Evolutionary conservation across 2,888 invertebrate species (phyloP), one percentile per base, ranked within the genome.

Genomic region (Leucophenga maculata): DNA sequence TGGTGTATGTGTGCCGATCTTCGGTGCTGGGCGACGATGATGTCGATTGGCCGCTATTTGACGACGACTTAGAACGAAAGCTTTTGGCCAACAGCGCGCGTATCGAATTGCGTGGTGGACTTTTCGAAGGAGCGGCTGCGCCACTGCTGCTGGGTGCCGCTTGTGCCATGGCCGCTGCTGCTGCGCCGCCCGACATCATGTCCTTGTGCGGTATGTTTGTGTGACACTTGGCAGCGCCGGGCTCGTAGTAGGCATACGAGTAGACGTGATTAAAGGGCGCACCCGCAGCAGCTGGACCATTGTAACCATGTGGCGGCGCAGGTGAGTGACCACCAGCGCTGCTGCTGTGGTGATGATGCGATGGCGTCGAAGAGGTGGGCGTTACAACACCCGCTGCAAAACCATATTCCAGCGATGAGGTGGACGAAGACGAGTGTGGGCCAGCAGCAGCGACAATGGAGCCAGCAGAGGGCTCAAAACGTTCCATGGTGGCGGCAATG

Each of bases 241-340:
- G 92, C 84, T 94, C 94, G 86, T 95, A 94, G 86, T 95, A 95
- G 13, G 95, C 95, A 88, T 95, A 95, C 31, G 95, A 94, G 88
- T 95, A 95, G 82, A 94, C 94, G 65, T 89, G 89, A 68, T 88
- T 88, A 9, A 84, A 83, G 3, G 88, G 85, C 9, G 78, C 73
- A 3, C 70, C 67, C 0, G 74, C 67, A 0, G 75, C 74, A 6
- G 75, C 74, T n/a, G 71, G 72, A 6, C 48, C 62, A 32, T 84
- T 83, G 68, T 75, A 81, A 77, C 83, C 26, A 39, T 64, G 48
- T 64, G 62, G 6, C 18, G 70, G 18, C 20, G 69, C 68, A 9
- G 66, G 52, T 59, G 72, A 48, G 18, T 64, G 62, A 48, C 48
- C 20, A n/a, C 57, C 32, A 32, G 64, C 55, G 31, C 32, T 52